Evolutionary conservation across 1,140 invertebrate species (phyloP).

Genomic region (Dinothrombium tinctorium): DNA sequence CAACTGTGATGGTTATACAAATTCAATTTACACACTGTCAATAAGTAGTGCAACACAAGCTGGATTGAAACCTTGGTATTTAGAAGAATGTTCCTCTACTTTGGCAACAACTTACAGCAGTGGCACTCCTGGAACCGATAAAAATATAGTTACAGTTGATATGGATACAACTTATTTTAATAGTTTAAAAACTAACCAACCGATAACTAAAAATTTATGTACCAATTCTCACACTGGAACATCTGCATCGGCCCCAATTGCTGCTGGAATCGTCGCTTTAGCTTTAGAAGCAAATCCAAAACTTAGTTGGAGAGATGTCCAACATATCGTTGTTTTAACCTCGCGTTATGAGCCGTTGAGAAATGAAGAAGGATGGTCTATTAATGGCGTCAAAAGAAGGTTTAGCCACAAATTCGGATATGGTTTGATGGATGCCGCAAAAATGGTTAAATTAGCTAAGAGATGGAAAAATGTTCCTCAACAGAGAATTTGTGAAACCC

Average conservation of each 20-base stretch:
- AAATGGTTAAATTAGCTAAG: constrained; percentile 68
- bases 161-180: no score
- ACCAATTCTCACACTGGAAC: constrained; percentile 54
- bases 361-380: constrained; percentile 38
- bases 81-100: constrained; percentile 63
- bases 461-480: constrained; percentile 83
- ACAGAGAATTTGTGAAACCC: constrained; percentile 42
- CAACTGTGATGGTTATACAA: constrained; percentile 69
- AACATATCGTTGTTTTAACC: constrained; percentile 25
- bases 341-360: constrained; percentile 27
- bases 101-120: constrained; percentile 70
- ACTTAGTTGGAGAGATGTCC: constrained; percentile 29
- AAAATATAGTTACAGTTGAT: constrained; percentile 66
- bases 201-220: no score
- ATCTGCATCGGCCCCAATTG: constrained; percentile 57
- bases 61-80: constrained; percentile 42
- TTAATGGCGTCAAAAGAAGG: constrained; percentile 42
- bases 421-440: constrained; percentile 88
- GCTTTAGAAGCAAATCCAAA: constrained; percentile 44
- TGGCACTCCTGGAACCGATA: constrained; percentile 45
- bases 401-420: constrained; percentile 68
- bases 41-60: constrained; percentile 63
- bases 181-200: no score
- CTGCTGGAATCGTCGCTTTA: constrained; percentile 58
- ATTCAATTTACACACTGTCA: constrained; percentile 61